Percentiles rank a stretch among this genome's conserved stretches.
These are phyloP conservation scores for Venustaconcha ellipsiformis DNA, from an alignment of 1,140 invertebrate genomes.

Conservation along the genomic window DNA sequence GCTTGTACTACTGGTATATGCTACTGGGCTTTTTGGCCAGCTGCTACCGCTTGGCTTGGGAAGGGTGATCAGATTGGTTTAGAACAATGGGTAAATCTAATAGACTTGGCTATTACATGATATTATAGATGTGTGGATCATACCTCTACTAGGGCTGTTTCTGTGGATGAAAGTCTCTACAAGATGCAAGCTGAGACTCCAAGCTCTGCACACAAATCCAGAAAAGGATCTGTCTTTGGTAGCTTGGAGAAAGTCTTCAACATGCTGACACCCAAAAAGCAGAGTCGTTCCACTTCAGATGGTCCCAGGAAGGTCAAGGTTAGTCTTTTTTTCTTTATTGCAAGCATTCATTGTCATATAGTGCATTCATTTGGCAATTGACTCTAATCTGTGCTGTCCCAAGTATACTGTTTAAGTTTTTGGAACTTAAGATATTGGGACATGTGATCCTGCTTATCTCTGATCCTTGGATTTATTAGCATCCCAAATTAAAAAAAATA, in stretches of 20 bases:
- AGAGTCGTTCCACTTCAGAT: slow-evolving; percentile 61
- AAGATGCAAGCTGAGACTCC: slow-evolving; percentile 64
- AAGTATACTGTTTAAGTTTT: too few relatives aligned
- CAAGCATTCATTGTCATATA: background rate
- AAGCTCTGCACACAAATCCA: slow-evolving; percentile 64
- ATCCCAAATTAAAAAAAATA: too few relatives aligned
- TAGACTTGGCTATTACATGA: background rate
- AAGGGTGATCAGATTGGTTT: too few relatives aligned
- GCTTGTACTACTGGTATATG: too few relatives aligned
- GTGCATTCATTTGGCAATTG: background rate
- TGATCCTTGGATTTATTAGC: too few relatives aligned
- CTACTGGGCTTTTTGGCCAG: too few relatives aligned
- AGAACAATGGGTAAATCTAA: too few relatives aligned
- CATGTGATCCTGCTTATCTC: too few relatives aligned
- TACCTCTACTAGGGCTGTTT: slow-evolving; percentile 53
- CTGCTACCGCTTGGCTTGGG: too few relatives aligned
- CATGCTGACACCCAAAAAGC: slow-evolving; percentile 79
- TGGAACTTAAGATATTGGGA: too few relatives aligned
- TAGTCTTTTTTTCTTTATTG: slow-evolving; percentile 9
- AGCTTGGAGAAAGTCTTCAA: slow-evolving; percentile 79
- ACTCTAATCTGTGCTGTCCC: background rate
- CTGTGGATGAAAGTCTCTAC: slow-evolving; percentile 68
- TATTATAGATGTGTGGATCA: slow-evolving; percentile 14
- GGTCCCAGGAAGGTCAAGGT: slow-evolving; percentile 68
- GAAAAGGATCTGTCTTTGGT: slow-evolving; percentile 73